Conservation (phyloP, 2,113 vertebrate genomes). For the Benthochromis sp. region DNA sequence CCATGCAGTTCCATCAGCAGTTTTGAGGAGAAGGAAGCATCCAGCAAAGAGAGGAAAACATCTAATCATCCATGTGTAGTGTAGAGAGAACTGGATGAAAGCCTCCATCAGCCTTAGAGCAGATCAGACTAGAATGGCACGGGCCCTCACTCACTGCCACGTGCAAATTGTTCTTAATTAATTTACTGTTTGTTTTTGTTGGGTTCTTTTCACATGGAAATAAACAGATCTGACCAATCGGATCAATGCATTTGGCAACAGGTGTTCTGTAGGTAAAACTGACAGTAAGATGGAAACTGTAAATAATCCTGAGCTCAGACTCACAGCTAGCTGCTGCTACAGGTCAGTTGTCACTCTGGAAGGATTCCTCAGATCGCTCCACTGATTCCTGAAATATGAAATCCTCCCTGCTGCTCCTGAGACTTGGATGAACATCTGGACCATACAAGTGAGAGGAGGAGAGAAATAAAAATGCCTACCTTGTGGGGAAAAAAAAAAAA, state of each 20-base stretch:
- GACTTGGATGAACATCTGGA: background rate
- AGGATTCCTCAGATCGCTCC: background rate
- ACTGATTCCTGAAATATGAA: background rate
- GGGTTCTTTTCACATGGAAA: background rate
- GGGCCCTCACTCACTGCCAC: background rate
- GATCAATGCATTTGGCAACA: background rate
- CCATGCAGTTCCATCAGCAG: background rate
- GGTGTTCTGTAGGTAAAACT: background rate
- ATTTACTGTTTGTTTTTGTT: background rate
- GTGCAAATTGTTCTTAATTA: background rate
- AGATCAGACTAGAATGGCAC: background rate
- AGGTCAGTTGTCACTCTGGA: background rate
- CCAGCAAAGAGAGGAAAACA: background rate
- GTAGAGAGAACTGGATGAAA: background rate
- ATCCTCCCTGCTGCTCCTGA: background rate
- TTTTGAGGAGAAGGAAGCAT: background rate
- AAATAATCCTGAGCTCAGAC: background rate
- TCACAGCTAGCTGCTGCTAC: accelerated
- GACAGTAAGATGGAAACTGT: background rate
- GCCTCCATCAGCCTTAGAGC: background rate
- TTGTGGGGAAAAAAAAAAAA: background rate
- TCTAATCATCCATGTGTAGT: background rate
- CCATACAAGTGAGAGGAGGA: background rate
- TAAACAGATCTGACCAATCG: background rate
- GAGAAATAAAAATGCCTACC: background rate